Conservation (phyloP, 1,140 invertebrate genomes). For the Eueides isabella region DNA sequence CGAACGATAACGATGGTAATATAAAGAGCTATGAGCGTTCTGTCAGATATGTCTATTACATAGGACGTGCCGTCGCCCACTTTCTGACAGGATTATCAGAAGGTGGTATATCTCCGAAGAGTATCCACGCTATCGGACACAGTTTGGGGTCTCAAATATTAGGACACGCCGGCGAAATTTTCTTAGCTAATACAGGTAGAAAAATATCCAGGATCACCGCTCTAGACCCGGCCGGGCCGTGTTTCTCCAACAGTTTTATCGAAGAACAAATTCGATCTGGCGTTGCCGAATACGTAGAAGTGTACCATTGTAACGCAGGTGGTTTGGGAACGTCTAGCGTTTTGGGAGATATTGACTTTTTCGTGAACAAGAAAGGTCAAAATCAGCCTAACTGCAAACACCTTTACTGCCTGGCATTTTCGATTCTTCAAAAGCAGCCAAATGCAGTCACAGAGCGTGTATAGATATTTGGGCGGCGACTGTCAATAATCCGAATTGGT, state of each 20-base stretch:
- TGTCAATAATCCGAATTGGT: conserved; percentile 74
- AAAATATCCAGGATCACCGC: conserved; percentile 84
- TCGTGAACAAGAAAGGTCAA: conserved; percentile 88
- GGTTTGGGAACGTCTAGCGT: conserved; percentile 85
- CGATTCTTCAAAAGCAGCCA: conserved; percentile 70
- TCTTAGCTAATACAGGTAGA: conserved; percentile 61
- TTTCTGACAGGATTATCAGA: conserved; percentile 53
- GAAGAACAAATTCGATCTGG: conserved; percentile 82
- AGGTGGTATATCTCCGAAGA: conserved; percentile 62
- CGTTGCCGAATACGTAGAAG: conserved; percentile 87
- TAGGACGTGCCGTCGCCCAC: conserved; percentile 65
- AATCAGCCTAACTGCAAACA: conserved; percentile 79
- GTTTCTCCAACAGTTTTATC: conserved; percentile 83
- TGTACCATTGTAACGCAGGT: conserved; percentile 90
- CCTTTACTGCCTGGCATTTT: conserved; percentile 76
- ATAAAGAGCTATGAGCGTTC: conserved; percentile 73
- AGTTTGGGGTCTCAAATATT: conserved; percentile 83
- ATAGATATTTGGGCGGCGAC: conserved; percentile 85
- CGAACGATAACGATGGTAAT: conserved; percentile 63
- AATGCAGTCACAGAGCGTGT: conserved; percentile 86
- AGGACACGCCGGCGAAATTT: conserved; percentile 79
- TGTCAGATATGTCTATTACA: conserved; percentile 69
- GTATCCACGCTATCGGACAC: conserved; percentile 74
- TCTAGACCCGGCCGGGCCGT: conserved; percentile 88
- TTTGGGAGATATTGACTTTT: conserved; percentile 89